These are phyloP conservation scores for Eutrigla gurnardus DNA, from an alignment of 2,797 vertebrate species.

Conservation along the genomic window DNA sequence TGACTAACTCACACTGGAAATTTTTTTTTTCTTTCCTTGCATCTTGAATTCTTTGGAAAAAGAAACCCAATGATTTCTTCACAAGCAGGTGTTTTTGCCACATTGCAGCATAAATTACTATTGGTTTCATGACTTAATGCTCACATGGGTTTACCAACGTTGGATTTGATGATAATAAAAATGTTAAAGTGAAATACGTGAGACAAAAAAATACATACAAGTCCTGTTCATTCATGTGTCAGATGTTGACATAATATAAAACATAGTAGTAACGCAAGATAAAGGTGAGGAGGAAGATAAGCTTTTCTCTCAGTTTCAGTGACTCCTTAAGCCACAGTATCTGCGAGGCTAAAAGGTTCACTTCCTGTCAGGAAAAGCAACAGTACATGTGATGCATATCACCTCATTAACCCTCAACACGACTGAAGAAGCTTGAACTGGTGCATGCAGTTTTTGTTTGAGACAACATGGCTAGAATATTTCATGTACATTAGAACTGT, in stretches of 20 bases:
- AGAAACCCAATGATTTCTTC: constrained; percentile 56
- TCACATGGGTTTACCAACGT: not conserved
- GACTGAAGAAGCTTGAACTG: not conserved
- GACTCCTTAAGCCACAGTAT: constrained; percentile 37
- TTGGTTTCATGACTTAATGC: not conserved
- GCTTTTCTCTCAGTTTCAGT: constrained; percentile 59
- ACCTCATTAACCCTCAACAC: constrained; percentile 7
- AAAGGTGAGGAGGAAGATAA: constrained; percentile 22
- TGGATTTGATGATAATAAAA: not conserved
- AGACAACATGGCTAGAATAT: not conserved
- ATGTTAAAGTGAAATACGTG: not conserved
- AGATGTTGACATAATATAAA: constrained; percentile 11
- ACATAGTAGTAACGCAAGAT: constrained; percentile 35
- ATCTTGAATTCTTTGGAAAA: constrained; percentile 61
- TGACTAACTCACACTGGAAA: constrained; percentile 58
- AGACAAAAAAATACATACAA: not conserved
- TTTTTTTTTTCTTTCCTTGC: constrained; percentile 20
- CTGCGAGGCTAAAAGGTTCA: constrained; percentile 38
- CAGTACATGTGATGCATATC: not conserved
- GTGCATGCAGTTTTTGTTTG: too few species aligned
- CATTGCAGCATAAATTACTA: not conserved
- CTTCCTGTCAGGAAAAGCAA: constrained; percentile 58
- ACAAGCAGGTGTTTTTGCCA: not conserved
- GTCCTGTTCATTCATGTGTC: not conserved
- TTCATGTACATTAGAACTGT: not conserved